These are phyloP conservation scores for Thymallus thymallus DNA, from an alignment of 2,113 vertebrate species.

Conservation along the genomic window DNA sequence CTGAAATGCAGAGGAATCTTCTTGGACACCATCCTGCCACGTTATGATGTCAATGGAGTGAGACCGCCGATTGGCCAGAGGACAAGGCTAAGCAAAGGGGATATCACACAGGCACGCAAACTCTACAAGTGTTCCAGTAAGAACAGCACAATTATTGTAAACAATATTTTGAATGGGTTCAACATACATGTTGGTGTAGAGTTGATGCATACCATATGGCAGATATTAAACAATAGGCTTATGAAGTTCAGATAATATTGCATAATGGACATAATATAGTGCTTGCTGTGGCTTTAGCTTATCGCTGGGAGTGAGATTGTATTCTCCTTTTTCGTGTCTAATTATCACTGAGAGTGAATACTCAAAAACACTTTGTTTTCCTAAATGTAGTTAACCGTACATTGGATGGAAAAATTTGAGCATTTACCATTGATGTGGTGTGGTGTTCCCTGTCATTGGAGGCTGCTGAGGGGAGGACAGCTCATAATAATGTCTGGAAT, in stretches of 20 bases:
- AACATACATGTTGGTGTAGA: too few relatives aligned
- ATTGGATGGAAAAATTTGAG: conserved; percentile 53
- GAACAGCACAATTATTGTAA: conserved; percentile 33
- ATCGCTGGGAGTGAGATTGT: neutral
- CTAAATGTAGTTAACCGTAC: conserved; percentile 38
- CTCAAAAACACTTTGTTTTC: conserved; percentile 24
- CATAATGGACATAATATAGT: neutral
- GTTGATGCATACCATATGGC: too few relatives aligned
- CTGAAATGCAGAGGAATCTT: conserved; percentile 87
- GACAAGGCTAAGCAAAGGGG: conserved; percentile 93
- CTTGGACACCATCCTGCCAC: conserved; percentile 94
- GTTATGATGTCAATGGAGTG: conserved; percentile 93
- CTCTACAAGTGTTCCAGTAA: conserved; percentile 97
- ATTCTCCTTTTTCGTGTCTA: conserved; percentile 39
- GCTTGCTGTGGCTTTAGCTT: conserved; percentile 41
- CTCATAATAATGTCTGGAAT: too few relatives aligned
- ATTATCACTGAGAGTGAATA: neutral
- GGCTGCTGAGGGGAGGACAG: too few relatives aligned
- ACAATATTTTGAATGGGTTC: neutral
- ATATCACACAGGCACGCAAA: conserved; percentile 95
- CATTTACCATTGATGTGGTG: conserved; percentile 62
- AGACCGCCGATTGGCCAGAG: conserved; percentile 94
- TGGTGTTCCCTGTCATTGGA: conserved; percentile 33
- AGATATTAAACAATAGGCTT: too few relatives aligned
- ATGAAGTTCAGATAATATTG: too few relatives aligned